Percentiles rank a stretch among this genome's conserved stretches.
Conservation (phyloP, 2,888 invertebrate genomes). For the Noctua fimbriata region DNA sequence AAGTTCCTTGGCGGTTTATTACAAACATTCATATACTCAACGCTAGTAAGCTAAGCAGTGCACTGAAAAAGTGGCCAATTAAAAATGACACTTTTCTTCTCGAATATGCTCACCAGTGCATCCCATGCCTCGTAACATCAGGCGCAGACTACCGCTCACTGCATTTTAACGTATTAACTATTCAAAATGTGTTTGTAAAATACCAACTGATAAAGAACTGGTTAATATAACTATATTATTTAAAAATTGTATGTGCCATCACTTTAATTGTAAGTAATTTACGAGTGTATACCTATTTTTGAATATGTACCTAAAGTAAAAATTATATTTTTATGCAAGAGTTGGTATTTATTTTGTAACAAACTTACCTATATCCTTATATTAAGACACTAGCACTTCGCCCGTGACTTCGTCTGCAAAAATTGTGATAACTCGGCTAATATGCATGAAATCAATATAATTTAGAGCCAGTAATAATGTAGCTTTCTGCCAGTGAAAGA, state of each 20-base stretch:
- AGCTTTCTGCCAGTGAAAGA: too few relatives aligned
- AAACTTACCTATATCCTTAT: not conserved
- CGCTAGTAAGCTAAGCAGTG: not conserved
- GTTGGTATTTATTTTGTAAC: not conserved
- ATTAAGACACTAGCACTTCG: not conserved
- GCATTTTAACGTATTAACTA: constrained; percentile 5
- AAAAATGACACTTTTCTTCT: constrained; percentile 26
- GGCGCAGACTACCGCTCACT: not conserved
- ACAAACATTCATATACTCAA: constrained; percentile 31
- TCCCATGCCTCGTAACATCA: not conserved
- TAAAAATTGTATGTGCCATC: constrained; percentile 61
- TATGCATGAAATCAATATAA: too few relatives aligned
- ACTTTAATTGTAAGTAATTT: constrained; percentile 54
- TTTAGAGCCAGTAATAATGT: too few relatives aligned
- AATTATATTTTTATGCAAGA: constrained; percentile 43
- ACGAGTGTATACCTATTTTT: constrained; percentile 49
- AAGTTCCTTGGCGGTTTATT: constrained; percentile 53
- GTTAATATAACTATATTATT: constrained; percentile 40
- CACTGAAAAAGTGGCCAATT: not conserved
- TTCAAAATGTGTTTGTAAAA: constrained; percentile 32
- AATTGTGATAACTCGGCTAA: too few relatives aligned
- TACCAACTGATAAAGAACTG: constrained; percentile 35
- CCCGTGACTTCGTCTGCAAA: too few relatives aligned
- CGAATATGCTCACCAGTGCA: constrained; percentile 28
- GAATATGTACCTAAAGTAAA: constrained; percentile 43